Percentiles rank a stretch among this genome's conserved stretches.
phyloP scores from a whole-genome alignment of 2,888 invertebrate species.

The Drosophila rubida region DNA sequence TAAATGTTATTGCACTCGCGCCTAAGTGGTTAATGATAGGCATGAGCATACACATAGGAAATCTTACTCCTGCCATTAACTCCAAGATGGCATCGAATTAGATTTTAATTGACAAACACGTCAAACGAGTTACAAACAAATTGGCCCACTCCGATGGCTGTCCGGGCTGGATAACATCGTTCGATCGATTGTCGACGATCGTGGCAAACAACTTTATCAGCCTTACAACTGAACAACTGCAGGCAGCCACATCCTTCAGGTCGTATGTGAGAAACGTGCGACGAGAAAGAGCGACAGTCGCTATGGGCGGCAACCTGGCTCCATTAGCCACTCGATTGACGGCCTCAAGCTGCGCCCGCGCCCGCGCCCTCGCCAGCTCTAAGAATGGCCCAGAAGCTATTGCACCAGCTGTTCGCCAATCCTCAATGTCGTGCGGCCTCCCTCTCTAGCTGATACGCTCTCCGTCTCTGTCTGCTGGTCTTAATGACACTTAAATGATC shows the following conservation, averaged over 20 bases:
- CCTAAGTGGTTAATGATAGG: conserved; percentile 78
- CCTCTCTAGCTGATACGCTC: conserved; percentile 2
- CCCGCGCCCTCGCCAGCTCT: conserved; percentile 8
- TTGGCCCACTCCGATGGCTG: conserved; percentile 51
- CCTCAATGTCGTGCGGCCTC: neutral
- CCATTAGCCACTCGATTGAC: conserved; percentile 61
- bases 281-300: conserved; percentile 24
- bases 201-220: conserved; percentile 71
- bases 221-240: neutral
- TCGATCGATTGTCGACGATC: conserved; percentile 46
- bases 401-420: conserved; percentile 36
- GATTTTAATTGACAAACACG: conserved; percentile 82
- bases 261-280: neutral
- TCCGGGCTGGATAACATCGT: neutral
- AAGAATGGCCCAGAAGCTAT: conserved; percentile 36
- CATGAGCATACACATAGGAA: conserved; percentile 33
- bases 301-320: conserved; percentile 67
- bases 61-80: conserved; percentile 43
- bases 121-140: conserved; percentile 76
- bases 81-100: conserved; percentile 71
- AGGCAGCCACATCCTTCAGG: conserved; percentile 33
- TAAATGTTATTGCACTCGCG: conserved; percentile 77
- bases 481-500: conserved; percentile 79
- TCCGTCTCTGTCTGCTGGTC: conserved; percentile 22
- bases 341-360: conserved; percentile 58